phyloP scores from a whole-genome alignment of 2,797 vertebrate species.

The Nasua narica region DNA sequence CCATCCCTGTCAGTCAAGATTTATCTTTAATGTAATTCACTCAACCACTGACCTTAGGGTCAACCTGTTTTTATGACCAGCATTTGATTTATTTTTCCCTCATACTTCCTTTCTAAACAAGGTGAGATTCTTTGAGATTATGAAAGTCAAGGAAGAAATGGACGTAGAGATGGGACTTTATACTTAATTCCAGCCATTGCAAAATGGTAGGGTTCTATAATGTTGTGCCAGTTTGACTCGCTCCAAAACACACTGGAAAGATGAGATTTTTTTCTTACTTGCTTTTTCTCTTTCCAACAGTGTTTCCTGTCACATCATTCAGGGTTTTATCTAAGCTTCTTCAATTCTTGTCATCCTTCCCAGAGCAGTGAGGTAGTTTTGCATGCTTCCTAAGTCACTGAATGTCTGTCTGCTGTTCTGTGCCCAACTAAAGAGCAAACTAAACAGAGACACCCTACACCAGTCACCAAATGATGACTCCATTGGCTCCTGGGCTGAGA shows the following conservation, averaged over 20 bases:
- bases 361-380: not conserved
- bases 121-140: not conserved
- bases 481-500: not conserved
- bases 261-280: not conserved
- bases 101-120: not conserved
- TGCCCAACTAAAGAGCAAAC: not conserved
- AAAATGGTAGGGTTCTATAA: not conserved
- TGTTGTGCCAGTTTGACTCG: not conserved
- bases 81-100: not conserved
- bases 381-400: not conserved
- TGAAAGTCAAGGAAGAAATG: not conserved
- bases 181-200: not conserved
- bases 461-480: too few species aligned
- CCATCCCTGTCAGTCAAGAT: not conserved
- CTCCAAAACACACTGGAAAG: not conserved
- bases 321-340: not conserved
- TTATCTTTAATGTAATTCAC: not conserved
- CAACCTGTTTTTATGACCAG: not conserved
- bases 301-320: not conserved
- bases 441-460: not conserved
- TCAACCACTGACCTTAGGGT: not conserved
- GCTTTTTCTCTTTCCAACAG: slow-evolving; percentile 1
- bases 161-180: not conserved
- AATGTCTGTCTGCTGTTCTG: not conserved
- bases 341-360: not conserved